phyloP scores from a whole-genome alignment of 2,888 invertebrate species.

The Cryptocephalus moraei region DNA sequence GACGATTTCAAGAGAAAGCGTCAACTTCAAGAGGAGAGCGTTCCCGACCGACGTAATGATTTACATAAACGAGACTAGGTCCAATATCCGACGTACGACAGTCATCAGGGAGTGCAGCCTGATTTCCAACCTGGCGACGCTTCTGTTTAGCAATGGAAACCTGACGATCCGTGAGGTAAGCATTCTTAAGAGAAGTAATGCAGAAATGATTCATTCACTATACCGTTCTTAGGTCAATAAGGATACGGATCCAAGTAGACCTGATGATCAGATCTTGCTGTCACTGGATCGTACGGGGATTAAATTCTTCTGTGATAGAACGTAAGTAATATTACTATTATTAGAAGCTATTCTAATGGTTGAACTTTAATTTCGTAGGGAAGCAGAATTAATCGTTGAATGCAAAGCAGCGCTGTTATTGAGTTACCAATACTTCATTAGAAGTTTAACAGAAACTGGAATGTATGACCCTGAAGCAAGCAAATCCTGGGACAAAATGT shows the following conservation, averaged over 20 bases:
- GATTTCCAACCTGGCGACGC: conserved; percentile 47
- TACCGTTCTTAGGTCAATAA: conserved; percentile 16
- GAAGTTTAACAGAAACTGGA: too few relatives aligned
- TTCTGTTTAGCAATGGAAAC: conserved; percentile 43
- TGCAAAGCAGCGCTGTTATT: too few relatives aligned
- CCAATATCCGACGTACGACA: conserved; percentile 43
- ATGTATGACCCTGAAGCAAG: too few relatives aligned
- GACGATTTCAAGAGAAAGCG: conserved; percentile 52
- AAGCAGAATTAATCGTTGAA: too few relatives aligned
- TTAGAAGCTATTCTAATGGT: too few relatives aligned
- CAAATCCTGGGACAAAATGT: too few relatives aligned
- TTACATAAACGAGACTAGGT: conserved; percentile 49
- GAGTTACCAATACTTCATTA: too few relatives aligned
- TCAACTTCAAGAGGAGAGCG: conserved; percentile 44
- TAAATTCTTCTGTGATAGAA: conserved; percentile 32
- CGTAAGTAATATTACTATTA: conserved; percentile 36
- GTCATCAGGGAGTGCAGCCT: conserved; percentile 48
- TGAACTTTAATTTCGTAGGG: not conserved
- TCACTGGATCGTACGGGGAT: conserved; percentile 33
- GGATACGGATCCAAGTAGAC: conserved; percentile 12
- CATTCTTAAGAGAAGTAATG: not conserved
- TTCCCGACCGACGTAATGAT: conserved; percentile 42
- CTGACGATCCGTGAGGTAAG: conserved; percentile 26
- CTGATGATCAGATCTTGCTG: conserved; percentile 26
- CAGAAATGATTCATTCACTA: not conserved